These are phyloP conservation scores for Pteropus rufus DNA, from an alignment of 2,797 vertebrate species.

Conservation along the genomic window DNA sequence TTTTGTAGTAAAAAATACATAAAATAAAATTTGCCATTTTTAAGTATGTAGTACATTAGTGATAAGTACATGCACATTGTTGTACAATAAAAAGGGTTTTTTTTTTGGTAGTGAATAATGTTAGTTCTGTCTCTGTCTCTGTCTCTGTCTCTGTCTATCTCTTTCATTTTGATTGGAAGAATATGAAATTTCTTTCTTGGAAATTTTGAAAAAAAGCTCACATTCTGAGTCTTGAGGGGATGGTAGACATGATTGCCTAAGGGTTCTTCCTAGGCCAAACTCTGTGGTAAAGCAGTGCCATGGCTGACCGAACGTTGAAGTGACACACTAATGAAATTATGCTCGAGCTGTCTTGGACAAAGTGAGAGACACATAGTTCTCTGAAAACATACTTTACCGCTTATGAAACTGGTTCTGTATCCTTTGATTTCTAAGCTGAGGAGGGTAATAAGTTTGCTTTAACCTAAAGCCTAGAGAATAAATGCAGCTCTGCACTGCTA, in stretches of 20 bases:
- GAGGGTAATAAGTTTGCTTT: neutral
- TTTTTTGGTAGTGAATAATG: neutral
- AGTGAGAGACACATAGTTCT: neutral
- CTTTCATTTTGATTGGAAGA: neutral
- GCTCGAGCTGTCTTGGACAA: neutral
- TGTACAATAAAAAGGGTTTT: neutral
- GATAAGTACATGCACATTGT: neutral
- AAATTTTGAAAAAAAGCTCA: neutral
- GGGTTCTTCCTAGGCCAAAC: neutral
- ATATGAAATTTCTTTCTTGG: neutral
- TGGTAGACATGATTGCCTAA: neutral
- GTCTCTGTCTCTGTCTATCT: neutral
- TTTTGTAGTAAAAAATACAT: neutral
- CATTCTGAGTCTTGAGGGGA: neutral
- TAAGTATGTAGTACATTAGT: neutral
- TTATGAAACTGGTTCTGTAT: neutral
- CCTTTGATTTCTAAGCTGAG: neutral
- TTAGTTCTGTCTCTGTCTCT: neutral
- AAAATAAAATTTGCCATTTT: neutral
- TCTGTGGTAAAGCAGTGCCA: neutral
- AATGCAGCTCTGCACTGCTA: fast-evolving
- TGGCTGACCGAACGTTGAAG: neutral
- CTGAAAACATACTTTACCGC: neutral
- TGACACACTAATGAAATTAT: neutral
- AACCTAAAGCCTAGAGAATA: neutral